These are phyloP conservation scores for Ellobius talpinus DNA, from an alignment of 2,113 vertebrate genomes.

Conservation along the genomic window DNA sequence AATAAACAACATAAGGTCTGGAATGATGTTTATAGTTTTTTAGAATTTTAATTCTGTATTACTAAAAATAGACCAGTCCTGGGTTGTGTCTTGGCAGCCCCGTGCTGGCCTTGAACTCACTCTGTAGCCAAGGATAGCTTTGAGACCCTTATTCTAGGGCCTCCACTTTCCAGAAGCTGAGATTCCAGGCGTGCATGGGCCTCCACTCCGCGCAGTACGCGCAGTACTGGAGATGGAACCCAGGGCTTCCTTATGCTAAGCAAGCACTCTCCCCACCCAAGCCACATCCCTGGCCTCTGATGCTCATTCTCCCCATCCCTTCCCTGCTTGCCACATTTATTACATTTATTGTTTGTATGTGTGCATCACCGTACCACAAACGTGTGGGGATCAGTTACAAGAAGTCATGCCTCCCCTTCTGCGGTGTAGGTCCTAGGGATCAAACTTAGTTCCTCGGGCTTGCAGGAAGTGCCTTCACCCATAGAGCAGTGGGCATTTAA, in stretches of 20 bases:
- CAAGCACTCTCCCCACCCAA: not conserved
- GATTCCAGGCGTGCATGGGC: not conserved
- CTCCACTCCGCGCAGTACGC: not conserved
- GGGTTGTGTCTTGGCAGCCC: conserved; percentile 84
- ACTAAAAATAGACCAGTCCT: conserved; percentile 72
- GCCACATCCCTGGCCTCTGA: not conserved
- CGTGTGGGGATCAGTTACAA: not conserved
- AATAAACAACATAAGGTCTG: conserved; percentile 76
- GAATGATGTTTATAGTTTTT: conserved; percentile 75
- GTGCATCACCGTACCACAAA: not conserved
- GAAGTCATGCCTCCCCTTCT: not conserved
- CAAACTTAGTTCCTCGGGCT: not conserved
- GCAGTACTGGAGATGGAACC: not conserved
- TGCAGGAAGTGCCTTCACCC: too few relatives aligned
- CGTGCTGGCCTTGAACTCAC: not conserved
- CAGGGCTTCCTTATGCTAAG: not conserved
- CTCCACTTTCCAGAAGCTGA: too few relatives aligned
- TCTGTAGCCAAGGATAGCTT: not conserved
- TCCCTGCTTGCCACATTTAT: not conserved
- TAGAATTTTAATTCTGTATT: conserved; percentile 68
- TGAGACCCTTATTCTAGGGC: not conserved
- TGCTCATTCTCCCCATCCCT: not conserved
- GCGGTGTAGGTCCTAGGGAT: not conserved
- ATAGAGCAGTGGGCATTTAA: too few relatives aligned
- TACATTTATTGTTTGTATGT: not conserved